Conservation (phyloP, 2,113 vertebrate species). For the Piprites chloris region DNA sequence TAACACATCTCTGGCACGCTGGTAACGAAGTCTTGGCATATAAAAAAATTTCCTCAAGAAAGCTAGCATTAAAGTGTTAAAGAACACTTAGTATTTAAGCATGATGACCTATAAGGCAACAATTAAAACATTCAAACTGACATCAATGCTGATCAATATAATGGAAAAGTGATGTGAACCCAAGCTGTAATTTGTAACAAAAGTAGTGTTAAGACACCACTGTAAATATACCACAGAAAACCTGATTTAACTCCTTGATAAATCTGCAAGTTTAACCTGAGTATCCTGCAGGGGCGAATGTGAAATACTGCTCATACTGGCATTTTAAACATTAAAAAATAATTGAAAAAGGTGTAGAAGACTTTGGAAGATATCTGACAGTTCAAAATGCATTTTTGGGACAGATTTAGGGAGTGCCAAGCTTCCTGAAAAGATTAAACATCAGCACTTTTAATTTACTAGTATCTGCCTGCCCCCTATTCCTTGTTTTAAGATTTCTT, state of each 20-base stretch:
- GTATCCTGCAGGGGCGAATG: not conserved
- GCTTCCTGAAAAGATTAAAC: not conserved
- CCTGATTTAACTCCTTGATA: not conserved
- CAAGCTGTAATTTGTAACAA: not conserved
- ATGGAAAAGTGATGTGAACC: not conserved
- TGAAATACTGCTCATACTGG: not conserved
- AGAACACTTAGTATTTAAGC: not conserved
- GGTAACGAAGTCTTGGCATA: not conserved
- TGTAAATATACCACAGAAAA: not conserved
- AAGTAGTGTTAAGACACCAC: not conserved
- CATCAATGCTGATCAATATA: not conserved
- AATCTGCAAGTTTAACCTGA: not conserved
- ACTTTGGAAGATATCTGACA: not conserved
- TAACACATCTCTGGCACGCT: not conserved
- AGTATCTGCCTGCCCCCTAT: not conserved
- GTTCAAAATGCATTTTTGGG: not conserved
- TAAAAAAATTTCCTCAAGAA: not conserved
- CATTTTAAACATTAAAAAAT: not conserved
- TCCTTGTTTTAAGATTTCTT: fast-evolving
- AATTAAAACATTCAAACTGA: not conserved
- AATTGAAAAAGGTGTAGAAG: not conserved
- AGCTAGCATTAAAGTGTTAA: not conserved
- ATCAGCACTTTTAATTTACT: not conserved
- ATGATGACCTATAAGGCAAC: not conserved
- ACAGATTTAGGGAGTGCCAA: not conserved